Percentiles rank a stretch among this genome's conserved stretches.
Evolutionary conservation across 2,888 invertebrate species (phyloP).

Genomic region (Archips crataeganus): DNA sequence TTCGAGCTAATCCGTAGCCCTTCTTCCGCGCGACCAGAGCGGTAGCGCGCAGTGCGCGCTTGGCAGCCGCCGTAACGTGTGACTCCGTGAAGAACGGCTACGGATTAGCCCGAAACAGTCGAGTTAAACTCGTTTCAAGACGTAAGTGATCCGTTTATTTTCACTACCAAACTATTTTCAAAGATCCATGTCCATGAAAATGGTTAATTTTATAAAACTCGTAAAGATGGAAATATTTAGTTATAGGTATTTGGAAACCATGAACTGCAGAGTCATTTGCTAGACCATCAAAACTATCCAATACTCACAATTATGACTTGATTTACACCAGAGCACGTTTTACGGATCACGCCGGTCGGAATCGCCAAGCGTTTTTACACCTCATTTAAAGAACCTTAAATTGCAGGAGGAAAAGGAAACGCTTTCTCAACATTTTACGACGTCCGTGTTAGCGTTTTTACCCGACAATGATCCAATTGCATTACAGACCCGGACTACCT

Average conservation of each 20-base stretch:
- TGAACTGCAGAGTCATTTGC: no score
- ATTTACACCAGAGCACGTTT: background rate
- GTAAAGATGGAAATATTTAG: background rate
- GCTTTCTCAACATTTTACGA: conserved; percentile 6
- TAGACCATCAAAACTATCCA: background rate
- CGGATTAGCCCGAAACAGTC: no score
- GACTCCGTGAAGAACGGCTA: no score
- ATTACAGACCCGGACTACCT: conserved; percentile 2
- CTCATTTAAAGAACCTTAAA: conserved; percentile 11
- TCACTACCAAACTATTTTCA: no score
- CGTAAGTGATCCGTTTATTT: no score
- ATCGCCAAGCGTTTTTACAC: background rate
- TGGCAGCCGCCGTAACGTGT: no score
- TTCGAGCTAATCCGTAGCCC: no score
- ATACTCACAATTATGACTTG: background rate
- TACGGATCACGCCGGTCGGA: background rate
- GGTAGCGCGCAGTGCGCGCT: no score
- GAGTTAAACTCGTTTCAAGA: no score
- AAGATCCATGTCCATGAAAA: no score
- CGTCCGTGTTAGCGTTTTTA: conserved; percentile 5
- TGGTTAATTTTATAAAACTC: no score
- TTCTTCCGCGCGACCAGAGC: no score
- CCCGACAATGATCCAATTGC: conserved; percentile 9
- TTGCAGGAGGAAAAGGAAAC: conserved; percentile 5
- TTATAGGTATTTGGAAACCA: background rate